Conservation (phyloP, 30 jellyfish, hydroid and myxozoan genomes). For the Hydra vulgaris region DNA sequence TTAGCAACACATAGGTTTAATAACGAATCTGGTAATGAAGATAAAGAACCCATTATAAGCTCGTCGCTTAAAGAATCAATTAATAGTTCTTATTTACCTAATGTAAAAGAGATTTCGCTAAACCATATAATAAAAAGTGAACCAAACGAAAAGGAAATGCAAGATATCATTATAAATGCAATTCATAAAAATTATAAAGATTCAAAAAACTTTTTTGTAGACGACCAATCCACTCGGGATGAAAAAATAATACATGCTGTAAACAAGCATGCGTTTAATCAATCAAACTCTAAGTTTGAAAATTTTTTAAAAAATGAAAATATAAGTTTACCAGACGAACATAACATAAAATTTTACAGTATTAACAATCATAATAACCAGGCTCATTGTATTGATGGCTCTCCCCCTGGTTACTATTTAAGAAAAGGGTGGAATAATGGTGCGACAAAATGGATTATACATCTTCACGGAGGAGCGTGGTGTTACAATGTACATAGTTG, state of each 20-base stretch:
- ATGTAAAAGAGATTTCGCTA: not conserved
- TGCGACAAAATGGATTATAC: constrained; percentile 68
- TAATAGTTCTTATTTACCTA: not conserved
- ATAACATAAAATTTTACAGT: not conserved
- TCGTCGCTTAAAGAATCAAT: no score
- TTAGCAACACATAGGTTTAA: not conserved
- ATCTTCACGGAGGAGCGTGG: constrained; percentile 99
- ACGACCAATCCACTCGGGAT: not conserved
- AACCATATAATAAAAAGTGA: not conserved
- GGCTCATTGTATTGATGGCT: constrained; percentile 72
- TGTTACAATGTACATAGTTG: constrained; percentile 73
- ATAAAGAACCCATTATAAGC: not conserved
- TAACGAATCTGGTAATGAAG: not conserved
- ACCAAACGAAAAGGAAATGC: not conserved
- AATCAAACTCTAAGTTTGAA: not conserved
- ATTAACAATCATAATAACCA: not conserved
- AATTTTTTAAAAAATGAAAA: no score
- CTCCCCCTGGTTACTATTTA: constrained; percentile 71
- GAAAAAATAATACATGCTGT: not conserved
- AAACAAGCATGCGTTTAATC: not conserved
- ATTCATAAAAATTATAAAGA: no score
- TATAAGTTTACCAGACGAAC: not conserved
- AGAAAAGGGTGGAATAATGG: constrained; percentile 59
- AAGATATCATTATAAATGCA: not conserved
- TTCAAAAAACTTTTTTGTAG: not conserved